Base-by-base conservation (phyloP, 2,888 invertebrate genomes). In the Glaucopsyche alexis region DNA sequence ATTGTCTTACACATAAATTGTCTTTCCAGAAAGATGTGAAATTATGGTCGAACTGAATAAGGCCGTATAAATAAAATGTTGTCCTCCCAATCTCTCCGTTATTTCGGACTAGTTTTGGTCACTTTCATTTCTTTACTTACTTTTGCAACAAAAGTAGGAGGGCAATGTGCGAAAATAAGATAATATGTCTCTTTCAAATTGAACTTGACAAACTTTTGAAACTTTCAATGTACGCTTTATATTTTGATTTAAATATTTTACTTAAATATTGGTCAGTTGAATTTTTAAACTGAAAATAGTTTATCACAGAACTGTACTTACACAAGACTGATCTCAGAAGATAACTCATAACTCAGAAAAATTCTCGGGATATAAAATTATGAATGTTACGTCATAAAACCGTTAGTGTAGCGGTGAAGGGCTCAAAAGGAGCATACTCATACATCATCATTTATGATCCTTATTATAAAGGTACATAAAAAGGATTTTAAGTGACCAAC, bases 391-490 rank as follows among this genome's bases (percentile, higher is more conserved):
- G 13, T 29, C 13, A 13, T 47, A 14, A 9, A 49, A 69, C 69
- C 49, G 69, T 69, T 69, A 49, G 19, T 29, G 47, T 69, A 69
- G 69, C 69, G 69, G 69, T 69, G 16, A 47, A 49, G 11, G 13
- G 69, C 29, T 29, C 14, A 13, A 19, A 69, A 69, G 11, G 69
- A 69, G 49, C 19, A 69, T 29, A 19, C 29, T 49, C 47, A 69
- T 69, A 7, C 49, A 69, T 69, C 69, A 49, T 42, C 16, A 29
- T n/a, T n/a, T 60, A 29, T 60, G 60, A 60, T 29, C 60, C 29
- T 29, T 13, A 60, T 38, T 7, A 13, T 60, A 11, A 11, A 29
- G 13, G 29, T 13, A 19, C 29, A 55, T 13, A 60, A 47, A 47
- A 47, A 47, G 47, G 47, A 8, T 47, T n/a, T n/a, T 47, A 13